phyloP scores from a whole-genome alignment of 2,113 vertebrate genomes.

The Baryphthengus martii region DNA sequence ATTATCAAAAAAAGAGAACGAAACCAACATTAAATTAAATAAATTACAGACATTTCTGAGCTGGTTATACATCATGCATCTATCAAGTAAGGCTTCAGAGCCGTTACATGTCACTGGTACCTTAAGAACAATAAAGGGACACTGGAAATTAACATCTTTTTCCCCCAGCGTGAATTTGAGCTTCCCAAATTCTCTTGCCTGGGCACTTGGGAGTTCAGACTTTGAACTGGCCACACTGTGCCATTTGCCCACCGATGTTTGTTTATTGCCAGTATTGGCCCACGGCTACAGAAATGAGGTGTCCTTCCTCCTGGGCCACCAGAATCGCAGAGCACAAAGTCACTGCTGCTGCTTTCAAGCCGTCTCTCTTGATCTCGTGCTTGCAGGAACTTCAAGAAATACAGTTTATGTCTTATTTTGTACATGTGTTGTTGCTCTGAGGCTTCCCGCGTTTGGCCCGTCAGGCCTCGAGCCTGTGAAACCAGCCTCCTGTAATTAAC shows the following conservation, averaged over 20 bases:
- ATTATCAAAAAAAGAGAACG: slow-evolving; percentile 69
- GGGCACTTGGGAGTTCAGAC: not conserved
- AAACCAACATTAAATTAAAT: slow-evolving; percentile 75
- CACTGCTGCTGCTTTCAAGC: not conserved
- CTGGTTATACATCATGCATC: not conserved
- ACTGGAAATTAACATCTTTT: not conserved
- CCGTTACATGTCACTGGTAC: not conserved
- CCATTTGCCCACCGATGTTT: not conserved
- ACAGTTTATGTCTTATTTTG: not conserved
- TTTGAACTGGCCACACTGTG: not conserved
- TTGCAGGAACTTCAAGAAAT: not conserved
- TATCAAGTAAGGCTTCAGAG: not conserved
- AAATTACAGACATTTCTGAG: slow-evolving; percentile 72
- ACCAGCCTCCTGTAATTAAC: not conserved
- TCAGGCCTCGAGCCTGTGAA: not conserved
- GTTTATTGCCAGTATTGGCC: not conserved
- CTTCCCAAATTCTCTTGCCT: not conserved
- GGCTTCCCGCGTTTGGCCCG: not conserved
- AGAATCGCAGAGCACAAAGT: not conserved
- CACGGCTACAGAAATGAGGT: not conserved
- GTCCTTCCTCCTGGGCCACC: not conserved
- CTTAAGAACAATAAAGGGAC: not conserved
- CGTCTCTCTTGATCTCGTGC: not conserved
- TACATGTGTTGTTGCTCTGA: not conserved
- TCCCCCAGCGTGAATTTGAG: not conserved